Base-by-base conservation (phyloP, 2,888 invertebrate species). In the Endomychus coccineus region DNA sequence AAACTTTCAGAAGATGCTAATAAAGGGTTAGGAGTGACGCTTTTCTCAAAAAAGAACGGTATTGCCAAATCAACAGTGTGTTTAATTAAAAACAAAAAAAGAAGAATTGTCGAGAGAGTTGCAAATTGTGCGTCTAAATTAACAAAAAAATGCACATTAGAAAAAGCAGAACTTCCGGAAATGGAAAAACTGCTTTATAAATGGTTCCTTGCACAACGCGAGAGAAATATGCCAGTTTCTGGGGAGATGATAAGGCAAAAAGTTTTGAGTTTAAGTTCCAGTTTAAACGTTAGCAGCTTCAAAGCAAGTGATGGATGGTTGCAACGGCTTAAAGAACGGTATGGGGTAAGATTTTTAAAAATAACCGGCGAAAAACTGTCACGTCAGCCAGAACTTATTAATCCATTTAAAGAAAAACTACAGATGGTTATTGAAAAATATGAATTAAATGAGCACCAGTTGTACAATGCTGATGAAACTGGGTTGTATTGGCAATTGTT, bases 391-490 rank as follows among this genome's bases (percentile, higher is more conserved):
- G n/a, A n/a, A n/a, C n/a, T n/a, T n/a, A n/a, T n/a, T n/a, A n/a
- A n/a, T n/a, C n/a, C n/a, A n/a, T n/a, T n/a, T n/a, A n/a, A n/a
- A n/a, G n/a, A n/a, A n/a, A n/a, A n/a, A n/a, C n/a, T n/a, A n/a
- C n/a, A n/a, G n/a, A n/a, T n/a, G n/a, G n/a, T n/a, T n/a, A n/a
- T n/a, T n/a, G n/a, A n/a, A n/a, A n/a, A n/a, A n/a, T n/a, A n/a
- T n/a, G n/a, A n/a, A n/a, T n/a, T n/a, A n/a, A n/a, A n/a, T n/a
- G n/a, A n/a, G n/a, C n/a, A 40, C 14, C 43, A 47, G 35, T 16
- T 47, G 7, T 45, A 39, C 21, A 48, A 49, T 35, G 44, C 44
- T 9, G 41, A 46, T 33, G 47, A 49, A 25, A 41, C 43, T 7
- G 40, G 41, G 5, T 36, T 48, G 27, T 43, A 36, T 34, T 48